Conservation (phyloP, 2,797 vertebrate species). For the Eurystomus glaucurus region DNA sequence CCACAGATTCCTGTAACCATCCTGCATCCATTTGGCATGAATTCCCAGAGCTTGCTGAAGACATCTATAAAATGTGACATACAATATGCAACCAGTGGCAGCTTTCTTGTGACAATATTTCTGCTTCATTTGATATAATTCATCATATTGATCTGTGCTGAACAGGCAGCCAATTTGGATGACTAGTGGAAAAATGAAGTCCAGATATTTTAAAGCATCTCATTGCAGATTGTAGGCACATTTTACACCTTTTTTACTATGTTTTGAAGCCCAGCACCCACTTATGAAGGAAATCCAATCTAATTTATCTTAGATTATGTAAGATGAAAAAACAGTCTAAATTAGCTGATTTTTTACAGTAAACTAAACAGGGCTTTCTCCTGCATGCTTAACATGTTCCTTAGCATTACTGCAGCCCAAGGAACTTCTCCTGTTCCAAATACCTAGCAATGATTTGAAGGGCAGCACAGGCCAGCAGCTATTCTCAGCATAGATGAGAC, state of each 20-base stretch:
- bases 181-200: neutral
- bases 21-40: neutral
- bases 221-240: neutral
- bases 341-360: neutral
- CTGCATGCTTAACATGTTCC: neutral
- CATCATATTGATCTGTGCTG: neutral
- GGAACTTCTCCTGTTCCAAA: neutral
- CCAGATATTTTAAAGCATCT: neutral
- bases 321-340: neutral
- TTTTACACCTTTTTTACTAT: neutral
- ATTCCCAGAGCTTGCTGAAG: neutral
- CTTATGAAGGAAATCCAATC: neutral
- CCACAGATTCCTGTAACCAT: neutral
- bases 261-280: neutral
- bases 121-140: constrained; percentile 5
- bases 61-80: neutral
- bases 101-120: neutral
- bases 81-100: neutral
- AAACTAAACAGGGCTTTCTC: neutral
- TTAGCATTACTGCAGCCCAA: neutral
- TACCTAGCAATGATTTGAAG: neutral
- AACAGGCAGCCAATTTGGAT: neutral
- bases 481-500: neutral
- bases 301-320: neutral
- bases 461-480: neutral